Percentiles rank a stretch among this genome's conserved stretches.
These are phyloP conservation scores for Ariopsis seemanni DNA, from an alignment of 2,113 vertebrate genomes.

Conservation along the genomic window DNA sequence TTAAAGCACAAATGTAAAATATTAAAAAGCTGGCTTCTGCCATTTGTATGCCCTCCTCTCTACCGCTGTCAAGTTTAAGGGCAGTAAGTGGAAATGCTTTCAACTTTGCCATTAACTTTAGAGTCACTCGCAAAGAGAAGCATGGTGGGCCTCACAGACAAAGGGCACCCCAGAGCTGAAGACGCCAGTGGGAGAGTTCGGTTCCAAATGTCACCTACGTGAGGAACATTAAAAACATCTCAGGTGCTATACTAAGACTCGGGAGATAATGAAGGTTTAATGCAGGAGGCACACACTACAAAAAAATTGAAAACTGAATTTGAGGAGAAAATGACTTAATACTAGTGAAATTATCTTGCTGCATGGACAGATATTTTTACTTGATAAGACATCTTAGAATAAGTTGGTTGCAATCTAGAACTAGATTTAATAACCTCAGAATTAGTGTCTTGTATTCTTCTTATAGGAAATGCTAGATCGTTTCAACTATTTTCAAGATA, in stretches of 20 bases:
- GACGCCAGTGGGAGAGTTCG: constrained; percentile 67
- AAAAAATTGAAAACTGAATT: no score
- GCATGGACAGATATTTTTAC: no score
- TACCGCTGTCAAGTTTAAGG: constrained; percentile 62
- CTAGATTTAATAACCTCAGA: no score
- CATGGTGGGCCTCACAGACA: constrained; percentile 53
- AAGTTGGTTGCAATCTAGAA: no score
- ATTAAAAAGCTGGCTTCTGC: constrained; percentile 53
- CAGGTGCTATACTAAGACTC: constrained; percentile 43
- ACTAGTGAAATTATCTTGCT: no score
- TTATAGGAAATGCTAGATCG: no score
- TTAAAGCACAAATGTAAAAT: constrained; percentile 55
- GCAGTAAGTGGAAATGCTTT: constrained; percentile 63
- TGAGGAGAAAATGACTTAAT: no score
- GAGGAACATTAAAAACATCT: constrained; percentile 66
- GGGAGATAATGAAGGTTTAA: neutral
- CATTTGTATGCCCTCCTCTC: constrained; percentile 5
- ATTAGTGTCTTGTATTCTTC: no score
- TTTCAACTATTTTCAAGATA: no score
- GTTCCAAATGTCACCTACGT: constrained; percentile 76
- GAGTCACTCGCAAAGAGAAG: constrained; percentile 59
- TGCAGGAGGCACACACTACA: neutral
- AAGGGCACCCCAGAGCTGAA: constrained; percentile 62
- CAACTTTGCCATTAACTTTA: constrained; percentile 66
- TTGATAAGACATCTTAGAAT: no score